Base-by-base conservation (phyloP, 2,888 invertebrate species). In the Dendrolimus pini region DNA sequence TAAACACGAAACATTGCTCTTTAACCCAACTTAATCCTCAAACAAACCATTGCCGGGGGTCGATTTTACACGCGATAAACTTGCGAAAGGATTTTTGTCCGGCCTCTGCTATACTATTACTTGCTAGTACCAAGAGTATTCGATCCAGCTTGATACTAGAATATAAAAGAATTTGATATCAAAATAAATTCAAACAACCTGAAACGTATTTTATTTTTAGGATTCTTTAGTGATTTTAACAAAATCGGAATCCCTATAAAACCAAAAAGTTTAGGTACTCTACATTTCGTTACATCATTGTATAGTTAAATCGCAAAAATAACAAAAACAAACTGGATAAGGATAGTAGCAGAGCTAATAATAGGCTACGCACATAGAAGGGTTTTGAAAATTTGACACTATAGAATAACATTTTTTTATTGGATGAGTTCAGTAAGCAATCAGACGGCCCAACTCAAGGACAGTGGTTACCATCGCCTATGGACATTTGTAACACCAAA, bases 1-100 rank as follows among this genome's bases (percentile, higher is more conserved):
- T 54, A 58, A 55, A 53, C 42, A 47, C 42, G 42, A 54, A 65
- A 65, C 62, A 71, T 65, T 71, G 67, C 66, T 75, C 64, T 70
- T 80, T 72, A 75, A 73, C 72, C 71, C 72, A 67, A 70, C 70
- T 74, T 80, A 80, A 79, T 79, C 75, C 75, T 67, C 65, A 70
- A 74, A 74, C 75, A 79, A 75, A 77, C 74, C 74, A 74, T 74
- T 63, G 71, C 66, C 64, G 66, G 69, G 75, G 75, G 74, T 74
- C 71, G 77, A 82, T 79, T 82, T 81, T 74, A 82, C 80, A 78
- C 77, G 77, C 80, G 80, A 82, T 80, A 82, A 82, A 78, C 76
- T 72, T 72, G 71, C 70, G 74, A 77, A 78, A 73, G 75, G 77
- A 77, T 76, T 74, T 77, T 74, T 66, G 71, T 70, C 67, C 71